These are phyloP conservation scores for Canis aureus DNA, from an alignment of 2,113 vertebrate genomes.

Conservation along the genomic window DNA sequence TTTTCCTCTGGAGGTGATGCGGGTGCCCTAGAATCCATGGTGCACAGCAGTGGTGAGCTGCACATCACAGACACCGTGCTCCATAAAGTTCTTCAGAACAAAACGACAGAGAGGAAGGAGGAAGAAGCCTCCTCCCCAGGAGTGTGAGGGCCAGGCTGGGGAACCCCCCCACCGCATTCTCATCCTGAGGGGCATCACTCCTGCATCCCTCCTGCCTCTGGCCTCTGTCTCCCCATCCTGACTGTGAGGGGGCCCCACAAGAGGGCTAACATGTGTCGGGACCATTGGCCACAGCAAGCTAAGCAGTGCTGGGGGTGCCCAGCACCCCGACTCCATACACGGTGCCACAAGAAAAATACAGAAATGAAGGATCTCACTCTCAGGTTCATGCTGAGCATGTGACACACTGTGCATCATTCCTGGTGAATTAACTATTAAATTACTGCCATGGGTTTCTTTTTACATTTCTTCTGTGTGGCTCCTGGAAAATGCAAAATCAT, in stretches of 20 bases:
- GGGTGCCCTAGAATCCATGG: fast-evolving
- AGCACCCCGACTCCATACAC: fast-evolving
- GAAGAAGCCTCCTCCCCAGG: neutral
- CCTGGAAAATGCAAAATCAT: no score
- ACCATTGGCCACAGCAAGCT: neutral
- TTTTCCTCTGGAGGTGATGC: neutral
- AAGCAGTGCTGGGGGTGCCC: neutral
- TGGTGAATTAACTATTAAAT: neutral
- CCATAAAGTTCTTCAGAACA: fast-evolving
- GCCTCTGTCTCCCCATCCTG: neutral
- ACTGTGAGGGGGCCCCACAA: neutral
- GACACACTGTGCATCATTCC: fast-evolving
- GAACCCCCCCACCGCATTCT: neutral
- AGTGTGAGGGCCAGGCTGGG: neutral
- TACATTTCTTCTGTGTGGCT: neutral
- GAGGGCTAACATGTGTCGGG: neutral
- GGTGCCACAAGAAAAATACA: fast-evolving
- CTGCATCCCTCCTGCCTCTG: neutral
- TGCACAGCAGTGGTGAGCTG: no score
- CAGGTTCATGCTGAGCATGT: fast-evolving
- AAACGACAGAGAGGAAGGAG: neutral
- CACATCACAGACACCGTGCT: no score
- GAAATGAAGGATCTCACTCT: fast-evolving
- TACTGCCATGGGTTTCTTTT: no score
- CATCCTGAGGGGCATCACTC: neutral